These are phyloP conservation scores for Oppia nitens DNA, from an alignment of 1,140 invertebrate genomes.

Conservation along the genomic window DNA sequence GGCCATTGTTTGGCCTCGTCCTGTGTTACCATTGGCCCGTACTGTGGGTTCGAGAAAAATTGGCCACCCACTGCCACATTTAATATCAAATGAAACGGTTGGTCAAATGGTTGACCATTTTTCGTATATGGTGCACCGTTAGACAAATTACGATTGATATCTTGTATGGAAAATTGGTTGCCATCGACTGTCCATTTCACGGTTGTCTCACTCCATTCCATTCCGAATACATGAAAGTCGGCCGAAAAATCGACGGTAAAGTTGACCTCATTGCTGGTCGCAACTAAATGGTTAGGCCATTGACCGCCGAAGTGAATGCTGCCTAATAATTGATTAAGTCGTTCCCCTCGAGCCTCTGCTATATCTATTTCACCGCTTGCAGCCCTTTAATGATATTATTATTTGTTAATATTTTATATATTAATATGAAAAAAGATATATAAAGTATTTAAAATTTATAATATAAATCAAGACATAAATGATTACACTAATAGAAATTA, in stretches of 20 bases:
- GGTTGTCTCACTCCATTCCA: slow-evolving; percentile 25
- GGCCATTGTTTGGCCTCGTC: neutral
- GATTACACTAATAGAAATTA: too few species aligned
- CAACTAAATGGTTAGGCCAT: neutral
- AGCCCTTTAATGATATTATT: too few species aligned
- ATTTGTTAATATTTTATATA: too few species aligned
- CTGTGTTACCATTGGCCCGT: neutral
- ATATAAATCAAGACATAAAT: too few species aligned
- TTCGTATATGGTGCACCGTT: slow-evolving; percentile 4
- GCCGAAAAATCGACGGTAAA: slow-evolving; percentile 13
- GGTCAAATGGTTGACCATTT: slow-evolving; percentile 14
- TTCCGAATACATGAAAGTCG: slow-evolving; percentile 24
- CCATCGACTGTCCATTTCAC: slow-evolving; percentile 22
- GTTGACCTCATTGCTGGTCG: neutral
- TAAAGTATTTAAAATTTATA: too few species aligned
- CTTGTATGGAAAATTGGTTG: neutral
- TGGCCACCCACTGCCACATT: slow-evolving; percentile 7
- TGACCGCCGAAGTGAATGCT: slow-evolving; percentile 2
- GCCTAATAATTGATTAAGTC: neutral
- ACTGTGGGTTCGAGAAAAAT: neutral
- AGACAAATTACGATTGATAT: neutral
- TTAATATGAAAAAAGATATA: too few species aligned
- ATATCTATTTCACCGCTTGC: slow-evolving; percentile 12
- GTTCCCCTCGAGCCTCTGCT: slow-evolving; percentile 1
- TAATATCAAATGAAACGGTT: slow-evolving; percentile 22